Evolutionary conservation across 2,113 vertebrate species (phyloP), one percentile per base, ranked within the genome.

Genomic region (Carollia perspicillata): DNA sequence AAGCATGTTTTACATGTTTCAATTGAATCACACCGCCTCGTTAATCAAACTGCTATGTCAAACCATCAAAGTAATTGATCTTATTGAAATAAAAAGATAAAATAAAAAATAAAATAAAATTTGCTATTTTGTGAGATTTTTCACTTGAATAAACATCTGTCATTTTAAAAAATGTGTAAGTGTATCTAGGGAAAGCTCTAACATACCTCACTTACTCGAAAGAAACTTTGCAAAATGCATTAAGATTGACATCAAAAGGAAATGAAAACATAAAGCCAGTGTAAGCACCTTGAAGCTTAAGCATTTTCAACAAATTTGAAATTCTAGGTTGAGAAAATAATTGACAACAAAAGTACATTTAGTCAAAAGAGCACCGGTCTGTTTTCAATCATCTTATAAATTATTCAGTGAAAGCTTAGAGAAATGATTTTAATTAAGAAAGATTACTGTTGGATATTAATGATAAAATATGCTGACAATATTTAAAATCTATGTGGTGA

Each of bases 401-500:
- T 88, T 93, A 96, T 91, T 97, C 89, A 96, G 72, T 75, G 33
- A 3, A 89, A 83, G 37, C 63, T 93, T 92, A 71, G 37, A 92
- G 20, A 97, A 89, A 95, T 93, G 1, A 90, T 90, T 95, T 96
- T 95, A 96, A 94, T 97, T 96, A 96, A 95, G 40, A 88, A 97
- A 88, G 66, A 86, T 93, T 86, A 93, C 17, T 94, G 8, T 69
- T 89, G 20, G 37, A 28, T 65, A 94, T 93, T 95, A 95, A 95
- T 90, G 42, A 89, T 74, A 97, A 94, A 93, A 97, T 79, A 93
- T 66, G 28, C 49, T 85, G 84, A 86, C 20, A 86, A 47, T 68
- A 91, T 93, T 94, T 90, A 53, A 96, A 96, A 79, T 92, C 47
- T 72, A 69, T 60, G 47, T 89, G 81, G 42, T 78, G 74, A 92